phyloP scores from a whole-genome alignment of 2,113 vertebrate genomes.

The Dissostichus mawsoni region DNA sequence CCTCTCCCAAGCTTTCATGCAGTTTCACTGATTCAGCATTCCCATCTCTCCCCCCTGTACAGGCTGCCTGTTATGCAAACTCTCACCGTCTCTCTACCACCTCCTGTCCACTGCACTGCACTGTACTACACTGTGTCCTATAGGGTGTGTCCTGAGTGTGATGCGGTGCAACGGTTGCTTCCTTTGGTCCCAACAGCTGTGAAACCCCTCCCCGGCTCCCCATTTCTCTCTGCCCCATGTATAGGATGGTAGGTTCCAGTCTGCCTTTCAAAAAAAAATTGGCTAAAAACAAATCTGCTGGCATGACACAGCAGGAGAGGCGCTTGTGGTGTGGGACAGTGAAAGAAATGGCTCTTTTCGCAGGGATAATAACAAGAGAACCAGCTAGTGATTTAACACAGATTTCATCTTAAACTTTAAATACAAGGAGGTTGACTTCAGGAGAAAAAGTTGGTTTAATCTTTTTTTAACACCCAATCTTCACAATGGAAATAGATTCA shows the following conservation, averaged over 20 bases:
- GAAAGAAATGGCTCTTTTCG: slow-evolving; percentile 35
- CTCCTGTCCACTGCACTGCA: slow-evolving; percentile 63
- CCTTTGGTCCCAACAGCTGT: slow-evolving; percentile 47
- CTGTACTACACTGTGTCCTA: slow-evolving; percentile 35
- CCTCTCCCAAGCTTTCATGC: slow-evolving; percentile 68
- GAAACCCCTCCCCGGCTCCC: slow-evolving; percentile 52
- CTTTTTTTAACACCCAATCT: neutral
- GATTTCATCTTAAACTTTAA: neutral
- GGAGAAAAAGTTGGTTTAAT: slow-evolving; percentile 1
- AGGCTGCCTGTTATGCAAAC: slow-evolving; percentile 57
- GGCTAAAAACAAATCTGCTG: slow-evolving; percentile 74
- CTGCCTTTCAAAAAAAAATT: slow-evolving; percentile 64
- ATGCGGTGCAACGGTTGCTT: slow-evolving; percentile 50
- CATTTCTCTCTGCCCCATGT: slow-evolving; percentile 57
- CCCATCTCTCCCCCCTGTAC: slow-evolving; percentile 60
- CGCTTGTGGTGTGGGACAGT: slow-evolving; percentile 37
- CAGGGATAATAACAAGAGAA: slow-evolving; percentile 7
- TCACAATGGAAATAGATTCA: neutral
- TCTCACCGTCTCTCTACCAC: slow-evolving; percentile 59
- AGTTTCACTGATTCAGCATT: slow-evolving; percentile 78
- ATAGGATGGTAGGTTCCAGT: slow-evolving; percentile 81
- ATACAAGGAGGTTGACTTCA: neutral
- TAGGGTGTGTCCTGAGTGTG: slow-evolving; percentile 63
- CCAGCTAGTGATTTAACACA: slow-evolving; percentile 16
- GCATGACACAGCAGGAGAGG: slow-evolving; percentile 73